Conservation (phyloP, 2,888 invertebrate species). For the Drosophila recens region DNA sequence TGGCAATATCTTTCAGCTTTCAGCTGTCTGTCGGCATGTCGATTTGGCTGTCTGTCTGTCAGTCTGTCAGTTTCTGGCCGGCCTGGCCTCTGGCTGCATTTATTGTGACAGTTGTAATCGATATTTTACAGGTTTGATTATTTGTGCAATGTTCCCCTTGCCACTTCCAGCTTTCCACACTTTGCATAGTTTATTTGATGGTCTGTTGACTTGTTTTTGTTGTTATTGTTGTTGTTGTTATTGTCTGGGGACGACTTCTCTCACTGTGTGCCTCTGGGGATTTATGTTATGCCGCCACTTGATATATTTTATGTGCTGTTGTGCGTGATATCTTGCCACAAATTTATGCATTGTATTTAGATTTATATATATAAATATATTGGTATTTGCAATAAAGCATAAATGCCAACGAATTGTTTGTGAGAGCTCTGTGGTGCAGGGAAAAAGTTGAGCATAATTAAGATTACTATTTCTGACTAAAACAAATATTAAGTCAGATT, state of each 20-base stretch:
- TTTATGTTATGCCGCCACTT: conserved; percentile 55
- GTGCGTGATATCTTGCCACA: conserved; percentile 57
- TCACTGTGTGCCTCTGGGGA: conserved; percentile 41
- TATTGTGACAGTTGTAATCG: conserved; percentile 60
- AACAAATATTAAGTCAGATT: not conserved
- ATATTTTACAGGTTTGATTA: conserved; percentile 52
- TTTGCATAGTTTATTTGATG: conserved; percentile 60
- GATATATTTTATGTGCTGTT: conserved; percentile 63
- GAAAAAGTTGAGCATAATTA: not conserved
- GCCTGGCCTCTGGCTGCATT: conserved; percentile 17
- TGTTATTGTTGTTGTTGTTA: conserved; percentile 29
- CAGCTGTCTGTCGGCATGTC: not conserved
- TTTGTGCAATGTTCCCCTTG: conserved; percentile 33
- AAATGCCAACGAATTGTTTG: conserved; percentile 21
- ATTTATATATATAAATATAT: conserved; percentile 2
- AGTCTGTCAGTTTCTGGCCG: not conserved
- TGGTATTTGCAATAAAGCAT: conserved; percentile 45
- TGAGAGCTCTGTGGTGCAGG: not conserved
- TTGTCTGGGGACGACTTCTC: conserved; percentile 18
- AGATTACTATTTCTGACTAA: not conserved
- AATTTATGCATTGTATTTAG: conserved; percentile 53
- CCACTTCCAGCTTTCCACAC: conserved; percentile 18
- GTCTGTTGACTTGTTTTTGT: conserved; percentile 44
- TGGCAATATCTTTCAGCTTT: conserved; percentile 26
- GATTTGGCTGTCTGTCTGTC: not conserved